Evolutionary conservation across 2,113 vertebrate genomes (phyloP).

Genomic region (Illadopsis cleaveri): DNA sequence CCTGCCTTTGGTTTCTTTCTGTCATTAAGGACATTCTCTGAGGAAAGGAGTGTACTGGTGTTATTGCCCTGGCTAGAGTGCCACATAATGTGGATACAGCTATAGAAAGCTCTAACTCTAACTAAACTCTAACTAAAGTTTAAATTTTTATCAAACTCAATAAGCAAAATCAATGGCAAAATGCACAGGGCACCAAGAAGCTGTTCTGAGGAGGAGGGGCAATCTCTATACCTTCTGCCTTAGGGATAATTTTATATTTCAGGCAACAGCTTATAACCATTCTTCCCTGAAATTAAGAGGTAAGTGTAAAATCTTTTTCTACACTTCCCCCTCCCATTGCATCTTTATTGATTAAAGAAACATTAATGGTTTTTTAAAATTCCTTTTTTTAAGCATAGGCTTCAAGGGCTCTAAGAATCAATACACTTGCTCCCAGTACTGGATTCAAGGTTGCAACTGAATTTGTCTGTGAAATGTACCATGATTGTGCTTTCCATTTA

Average conservation of each 20-base stretch:
- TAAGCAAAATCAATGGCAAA: background rate
- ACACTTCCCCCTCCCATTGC: background rate
- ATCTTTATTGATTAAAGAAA: background rate
- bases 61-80: background rate
- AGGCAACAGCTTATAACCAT: background rate
- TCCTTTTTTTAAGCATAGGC: background rate
- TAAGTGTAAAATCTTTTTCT: background rate
- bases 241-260: background rate
- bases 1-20: background rate
- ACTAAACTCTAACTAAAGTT: background rate
- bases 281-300: conserved; percentile 39
- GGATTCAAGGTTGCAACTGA: background rate
- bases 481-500: background rate
- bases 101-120: background rate
- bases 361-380: background rate
- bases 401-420: background rate
- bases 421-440: background rate
- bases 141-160: background rate
- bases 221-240: background rate
- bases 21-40: background rate
- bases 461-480: conserved; percentile 18
- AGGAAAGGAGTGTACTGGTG: background rate
- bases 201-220: background rate
- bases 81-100: background rate
- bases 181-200: background rate